These are phyloP conservation scores for Montipora foliosa DNA, from an alignment of 64 coral and sea anemone species.

Conservation along the genomic window DNA sequence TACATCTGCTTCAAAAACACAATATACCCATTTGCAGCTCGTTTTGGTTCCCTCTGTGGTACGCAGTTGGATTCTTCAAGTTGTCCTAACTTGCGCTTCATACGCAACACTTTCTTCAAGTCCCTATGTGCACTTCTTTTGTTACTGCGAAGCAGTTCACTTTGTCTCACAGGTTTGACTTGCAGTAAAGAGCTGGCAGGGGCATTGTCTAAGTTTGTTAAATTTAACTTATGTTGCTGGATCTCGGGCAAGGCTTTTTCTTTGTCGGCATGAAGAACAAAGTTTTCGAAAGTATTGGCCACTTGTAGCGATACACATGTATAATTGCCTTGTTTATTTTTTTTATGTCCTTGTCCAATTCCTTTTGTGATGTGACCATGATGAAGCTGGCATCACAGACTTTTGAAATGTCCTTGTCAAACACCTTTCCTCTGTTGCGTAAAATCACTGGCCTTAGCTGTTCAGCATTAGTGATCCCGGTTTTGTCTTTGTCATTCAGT, in stretches of 20 bases:
- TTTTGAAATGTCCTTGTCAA: constrained; percentile 34
- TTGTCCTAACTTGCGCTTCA: not conserved
- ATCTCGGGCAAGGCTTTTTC: constrained; percentile 19
- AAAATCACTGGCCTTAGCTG: constrained; percentile 54
- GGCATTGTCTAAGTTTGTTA: constrained; percentile 35
- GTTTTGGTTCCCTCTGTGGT: constrained; percentile 35
- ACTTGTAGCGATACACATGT: constrained; percentile 43
- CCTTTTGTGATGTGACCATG: constrained; percentile 74
- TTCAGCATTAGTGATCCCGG: constrained; percentile 41
- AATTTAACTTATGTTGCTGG: constrained; percentile 39
- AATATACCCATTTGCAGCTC: constrained; percentile 57
- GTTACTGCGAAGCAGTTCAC: constrained; percentile 34
- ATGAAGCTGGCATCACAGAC: constrained; percentile 53
- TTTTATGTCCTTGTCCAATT: constrained; percentile 40
- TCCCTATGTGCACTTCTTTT: constrained; percentile 51
- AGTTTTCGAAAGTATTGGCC: constrained; percentile 68
- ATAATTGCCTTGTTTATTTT: constrained; percentile 59
- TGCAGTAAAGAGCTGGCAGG: constrained; percentile 9
- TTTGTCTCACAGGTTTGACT: constrained; percentile 1
- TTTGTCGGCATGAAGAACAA: constrained; percentile 37
- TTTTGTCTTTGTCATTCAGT: constrained; percentile 48
- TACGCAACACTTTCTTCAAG: constrained; percentile 48
- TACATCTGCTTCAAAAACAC: not conserved
- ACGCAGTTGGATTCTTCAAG: not conserved
- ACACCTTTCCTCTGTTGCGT: constrained; percentile 30